Base-by-base conservation (phyloP, 2,888 invertebrate species). In the Nyleta sp. region DNA sequence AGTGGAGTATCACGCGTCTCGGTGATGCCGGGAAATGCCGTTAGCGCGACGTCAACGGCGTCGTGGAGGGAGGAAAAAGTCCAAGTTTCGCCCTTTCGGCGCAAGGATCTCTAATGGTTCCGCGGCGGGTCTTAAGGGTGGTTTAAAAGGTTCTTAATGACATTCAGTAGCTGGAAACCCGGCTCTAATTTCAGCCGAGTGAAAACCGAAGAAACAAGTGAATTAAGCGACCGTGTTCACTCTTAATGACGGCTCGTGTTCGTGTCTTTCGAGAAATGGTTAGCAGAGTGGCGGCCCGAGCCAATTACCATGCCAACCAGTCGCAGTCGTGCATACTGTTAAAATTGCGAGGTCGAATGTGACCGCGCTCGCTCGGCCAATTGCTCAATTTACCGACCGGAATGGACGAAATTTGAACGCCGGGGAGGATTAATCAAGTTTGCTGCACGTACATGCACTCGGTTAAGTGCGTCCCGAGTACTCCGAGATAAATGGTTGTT, bases 101-200 rank as follows among this genome's bases (percentile, higher is more conserved):
- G 82, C 85, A 84, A 83, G 86, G 84, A 80, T 73, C 85, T 86
- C 87, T 89, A 90, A 89, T 89, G 89, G 88, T 86, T 81, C 82
- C 83, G 83, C 82, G 82, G 84, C 81, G 82, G 85, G 83, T 88
- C 87, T 87, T 88, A 85, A 88, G 89, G 89, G 89, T 86, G 88
- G 87, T 90, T 90, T 89, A 89, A 90, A 89, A 90, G 88, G 89
- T 87, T 90, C 88, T 89, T 90, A 90, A 90, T 90, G 89, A 90
- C 88, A 90, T 90, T 88, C 86, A 86, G 82, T 77, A 82, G 83
- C 81, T 81, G 74, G 67, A 72, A 53, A 80, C 82, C 80, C 81
- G 84, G 84, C 83, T 87, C 84, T 86, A 87, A 87, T 87, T 87
- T 87, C 87, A 87, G 84, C 87, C 84, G 71, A 87, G 88, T 88